These are phyloP conservation scores for Siniperca chuatsi DNA, from an alignment of 2,113 vertebrate genomes.

Conservation along the genomic window DNA sequence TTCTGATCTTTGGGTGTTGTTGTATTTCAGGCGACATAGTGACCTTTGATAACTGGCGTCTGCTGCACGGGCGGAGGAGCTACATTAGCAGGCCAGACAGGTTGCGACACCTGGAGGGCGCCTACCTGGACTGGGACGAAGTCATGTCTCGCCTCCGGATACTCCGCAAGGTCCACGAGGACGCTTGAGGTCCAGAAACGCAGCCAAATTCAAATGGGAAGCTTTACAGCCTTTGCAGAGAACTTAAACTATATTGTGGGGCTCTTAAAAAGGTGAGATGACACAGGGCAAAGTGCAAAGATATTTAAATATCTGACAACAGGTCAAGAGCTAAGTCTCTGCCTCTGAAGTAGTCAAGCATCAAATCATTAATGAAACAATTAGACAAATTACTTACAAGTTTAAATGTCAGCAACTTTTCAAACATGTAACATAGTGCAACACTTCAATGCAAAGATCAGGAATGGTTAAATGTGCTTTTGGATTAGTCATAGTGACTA, in stretches of 20 bases:
- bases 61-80: conserved; percentile 89
- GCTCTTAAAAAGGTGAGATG: neutral
- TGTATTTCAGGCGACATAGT: conserved; percentile 88
- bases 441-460: conserved; percentile 50
- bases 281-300: conserved; percentile 26
- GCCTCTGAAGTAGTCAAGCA: neutral
- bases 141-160: conserved; percentile 92
- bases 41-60: conserved; percentile 95
- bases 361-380: neutral
- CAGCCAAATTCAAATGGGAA: neutral
- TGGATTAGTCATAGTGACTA: conserved; percentile 1
- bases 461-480: neutral
- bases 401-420: neutral
- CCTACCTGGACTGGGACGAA: conserved; percentile 96
- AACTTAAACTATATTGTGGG: neutral
- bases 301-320: neutral
- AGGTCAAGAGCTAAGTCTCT: neutral
- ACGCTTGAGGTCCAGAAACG: conserved; percentile 14
- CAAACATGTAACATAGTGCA: conserved; percentile 14
- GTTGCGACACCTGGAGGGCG: conserved; percentile 90
- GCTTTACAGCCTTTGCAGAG: neutral
- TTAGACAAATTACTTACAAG: neutral
- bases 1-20: neutral
- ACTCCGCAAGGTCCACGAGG: conserved; percentile 79
- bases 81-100: conserved; percentile 73